Percentiles rank a stretch among this genome's conserved stretches.
phyloP scores from a whole-genome alignment of 2,888 invertebrate genomes.

The Hylaea fasciaria region DNA sequence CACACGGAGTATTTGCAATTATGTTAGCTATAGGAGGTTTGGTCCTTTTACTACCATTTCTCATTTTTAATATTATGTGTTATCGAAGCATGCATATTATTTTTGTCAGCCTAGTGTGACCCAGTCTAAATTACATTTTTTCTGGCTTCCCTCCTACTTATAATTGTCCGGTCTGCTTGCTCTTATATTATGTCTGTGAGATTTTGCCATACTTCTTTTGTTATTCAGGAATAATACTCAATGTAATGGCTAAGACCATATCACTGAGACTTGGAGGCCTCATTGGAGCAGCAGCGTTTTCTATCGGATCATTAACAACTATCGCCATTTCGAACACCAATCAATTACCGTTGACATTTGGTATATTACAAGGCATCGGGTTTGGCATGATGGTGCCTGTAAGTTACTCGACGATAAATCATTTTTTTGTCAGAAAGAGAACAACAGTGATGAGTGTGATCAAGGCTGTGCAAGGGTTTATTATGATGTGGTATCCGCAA shows the following conservation, averaged over 20 bases:
- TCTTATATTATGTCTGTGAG: too few species aligned
- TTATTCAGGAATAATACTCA: conserved; percentile 85
- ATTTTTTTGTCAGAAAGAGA: conserved; percentile 85
- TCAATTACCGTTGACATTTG: conserved; percentile 84
- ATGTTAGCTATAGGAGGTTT: conserved; percentile 79
- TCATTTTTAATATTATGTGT: neutral
- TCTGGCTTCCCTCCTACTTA: too few species aligned
- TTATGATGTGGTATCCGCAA: conserved; percentile 85
- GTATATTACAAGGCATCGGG: conserved; percentile 85
- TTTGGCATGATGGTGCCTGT: conserved; percentile 87
- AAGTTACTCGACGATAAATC: conserved; percentile 86
- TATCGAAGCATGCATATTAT: too few species aligned
- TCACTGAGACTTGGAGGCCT: conserved; percentile 84
- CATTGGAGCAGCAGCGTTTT: conserved; percentile 80
- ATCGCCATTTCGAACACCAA: conserved; percentile 82
- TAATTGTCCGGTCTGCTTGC: too few species aligned
- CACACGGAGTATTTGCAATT: conserved; percentile 75
- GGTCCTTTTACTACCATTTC: neutral
- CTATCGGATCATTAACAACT: conserved; percentile 80
- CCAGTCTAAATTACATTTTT: too few species aligned
- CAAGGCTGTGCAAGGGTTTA: conserved; percentile 85
- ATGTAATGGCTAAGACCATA: conserved; percentile 80
- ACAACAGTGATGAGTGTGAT: conserved; percentile 86
- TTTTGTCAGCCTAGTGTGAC: too few species aligned
- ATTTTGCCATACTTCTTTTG: neutral